A percentile compares a stretch with the other conserved stretches of the same genome.
phyloP scores from a whole-genome alignment of 2,113 vertebrate species.

The Halcyon malimbica region DNA sequence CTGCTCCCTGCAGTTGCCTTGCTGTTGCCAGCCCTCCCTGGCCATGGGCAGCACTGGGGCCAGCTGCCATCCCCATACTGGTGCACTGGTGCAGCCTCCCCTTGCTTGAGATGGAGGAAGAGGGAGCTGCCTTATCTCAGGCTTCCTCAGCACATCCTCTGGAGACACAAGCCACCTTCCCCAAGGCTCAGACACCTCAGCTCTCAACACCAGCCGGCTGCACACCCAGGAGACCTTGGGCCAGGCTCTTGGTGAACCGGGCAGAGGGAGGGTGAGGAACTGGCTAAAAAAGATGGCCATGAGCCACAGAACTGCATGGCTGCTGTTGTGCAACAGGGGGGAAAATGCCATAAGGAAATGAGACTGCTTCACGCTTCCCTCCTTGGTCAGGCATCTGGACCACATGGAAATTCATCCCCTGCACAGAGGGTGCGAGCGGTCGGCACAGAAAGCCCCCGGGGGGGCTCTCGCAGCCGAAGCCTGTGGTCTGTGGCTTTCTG shows the following conservation, averaged over 20 bases:
- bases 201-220: fast-evolving
- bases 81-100: not conserved
- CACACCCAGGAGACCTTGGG: not conserved
- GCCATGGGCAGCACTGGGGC: fast-evolving
- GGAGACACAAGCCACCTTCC: not conserved
- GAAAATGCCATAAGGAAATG: not conserved
- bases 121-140: not conserved
- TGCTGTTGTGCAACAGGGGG: not conserved
- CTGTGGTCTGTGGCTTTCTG: not conserved
- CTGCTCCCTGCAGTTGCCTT: not conserved
- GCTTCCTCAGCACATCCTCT: not conserved
- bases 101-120: not conserved
- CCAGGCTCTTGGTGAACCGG: not conserved
- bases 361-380: not conserved
- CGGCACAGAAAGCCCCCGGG: not conserved
- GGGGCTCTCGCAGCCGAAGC: fast-evolving
- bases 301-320: not conserved
- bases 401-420: not conserved
- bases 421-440: not conserved
- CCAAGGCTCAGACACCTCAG: not conserved
- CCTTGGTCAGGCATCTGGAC: fast-evolving
- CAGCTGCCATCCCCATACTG: fast-evolving
- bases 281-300: not conserved
- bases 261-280: not conserved
- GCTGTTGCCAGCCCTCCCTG: not conserved